phyloP scores from a whole-genome alignment of 2,113 vertebrate genomes.

The Abramis brama region DNA sequence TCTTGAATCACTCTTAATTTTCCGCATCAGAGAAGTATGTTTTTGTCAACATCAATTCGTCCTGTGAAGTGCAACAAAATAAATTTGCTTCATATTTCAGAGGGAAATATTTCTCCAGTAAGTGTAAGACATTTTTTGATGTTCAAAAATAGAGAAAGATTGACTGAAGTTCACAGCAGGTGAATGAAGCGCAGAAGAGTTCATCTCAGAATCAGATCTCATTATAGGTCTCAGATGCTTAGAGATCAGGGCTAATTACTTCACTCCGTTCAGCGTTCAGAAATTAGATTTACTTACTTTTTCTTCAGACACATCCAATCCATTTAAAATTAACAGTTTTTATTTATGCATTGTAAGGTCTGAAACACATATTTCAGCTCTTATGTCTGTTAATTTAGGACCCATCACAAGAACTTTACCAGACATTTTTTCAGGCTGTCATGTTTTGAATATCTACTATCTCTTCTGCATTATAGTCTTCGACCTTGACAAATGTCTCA shows the following conservation, averaged over 20 bases:
- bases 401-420: neutral
- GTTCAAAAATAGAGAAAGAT: neutral
- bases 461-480: neutral
- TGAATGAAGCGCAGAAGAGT: neutral
- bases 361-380: neutral
- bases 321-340: neutral
- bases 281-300: neutral
- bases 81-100: neutral
- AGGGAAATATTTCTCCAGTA: neutral
- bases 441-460: conserved; percentile 4
- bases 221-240: conserved; percentile 20
- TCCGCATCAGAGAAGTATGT: neutral
- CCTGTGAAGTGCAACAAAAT: conserved; percentile 8
- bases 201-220: neutral
- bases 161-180: neutral
- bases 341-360: neutral
- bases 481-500: conserved; percentile 15
- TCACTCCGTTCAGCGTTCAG: neutral
- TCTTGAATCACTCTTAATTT: neutral
- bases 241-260: conserved; percentile 5
- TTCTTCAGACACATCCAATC: conserved; percentile 13
- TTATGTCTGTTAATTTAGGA: neutral
- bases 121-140: neutral
- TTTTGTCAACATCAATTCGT: conserved; percentile 3
- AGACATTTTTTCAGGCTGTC: neutral